Conservation (phyloP, 2,797 vertebrate species). For the Poecilia wingei region DNA sequence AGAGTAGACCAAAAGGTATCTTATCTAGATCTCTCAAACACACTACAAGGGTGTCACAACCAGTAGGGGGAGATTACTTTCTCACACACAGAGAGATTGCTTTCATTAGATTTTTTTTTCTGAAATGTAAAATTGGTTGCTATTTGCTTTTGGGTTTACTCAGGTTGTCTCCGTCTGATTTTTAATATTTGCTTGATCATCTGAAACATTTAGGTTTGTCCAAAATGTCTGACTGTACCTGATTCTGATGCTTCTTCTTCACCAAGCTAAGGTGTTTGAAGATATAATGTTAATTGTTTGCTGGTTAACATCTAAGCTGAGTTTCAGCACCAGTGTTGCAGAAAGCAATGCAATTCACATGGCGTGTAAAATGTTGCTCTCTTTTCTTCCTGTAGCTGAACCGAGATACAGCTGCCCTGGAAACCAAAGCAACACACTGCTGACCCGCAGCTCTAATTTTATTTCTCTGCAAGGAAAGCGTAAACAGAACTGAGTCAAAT, state of each 20-base stretch:
- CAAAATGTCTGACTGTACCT: not conserved
- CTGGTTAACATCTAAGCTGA: slow-evolving; percentile 36
- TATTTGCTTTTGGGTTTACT: not conserved
- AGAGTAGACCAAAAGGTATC: not conserved
- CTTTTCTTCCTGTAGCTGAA: slow-evolving; percentile 46
- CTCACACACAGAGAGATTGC: not conserved
- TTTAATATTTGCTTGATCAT: not conserved
- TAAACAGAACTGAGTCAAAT: slow-evolving; percentile 35
- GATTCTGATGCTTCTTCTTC: not conserved
- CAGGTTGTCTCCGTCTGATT: not conserved
- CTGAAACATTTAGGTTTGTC: not conserved
- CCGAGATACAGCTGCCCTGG: slow-evolving; percentile 22
- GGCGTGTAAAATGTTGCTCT: slow-evolving; percentile 30
- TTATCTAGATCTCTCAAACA: not conserved
- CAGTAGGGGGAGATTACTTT: not conserved
- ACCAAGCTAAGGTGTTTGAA: slow-evolving; percentile 8
- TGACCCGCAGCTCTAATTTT: slow-evolving; percentile 42
- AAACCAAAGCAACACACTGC: slow-evolving; percentile 32
- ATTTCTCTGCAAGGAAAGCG: slow-evolving; percentile 27
- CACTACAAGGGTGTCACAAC: not conserved
- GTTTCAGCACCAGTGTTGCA: not conserved
- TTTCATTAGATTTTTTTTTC: not conserved
- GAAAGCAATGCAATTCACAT: not conserved
- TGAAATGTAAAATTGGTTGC: not conserved
- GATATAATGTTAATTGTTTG: slow-evolving; percentile 15